These are phyloP conservation scores for Agrotis ipsilon DNA, from an alignment of 2,888 invertebrate genomes.

Conservation along the genomic window DNA sequence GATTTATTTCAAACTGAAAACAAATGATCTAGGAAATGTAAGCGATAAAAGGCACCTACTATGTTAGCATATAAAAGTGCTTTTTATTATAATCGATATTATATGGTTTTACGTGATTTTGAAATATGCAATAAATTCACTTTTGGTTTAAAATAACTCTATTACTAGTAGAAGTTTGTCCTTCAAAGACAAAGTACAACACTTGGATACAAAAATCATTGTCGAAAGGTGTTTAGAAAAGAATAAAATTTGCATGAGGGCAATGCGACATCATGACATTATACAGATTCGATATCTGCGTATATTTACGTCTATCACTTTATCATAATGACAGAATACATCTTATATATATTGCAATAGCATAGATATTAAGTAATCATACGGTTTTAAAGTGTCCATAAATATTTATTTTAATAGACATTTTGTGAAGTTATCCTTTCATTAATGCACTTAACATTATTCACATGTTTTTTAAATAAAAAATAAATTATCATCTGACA, in stretches of 20 bases:
- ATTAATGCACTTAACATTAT: not conserved
- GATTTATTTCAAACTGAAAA: slow-evolving; percentile 21
- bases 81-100: slow-evolving; percentile 46
- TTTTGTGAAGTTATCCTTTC: slow-evolving; percentile 15
- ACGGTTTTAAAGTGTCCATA: slow-evolving; percentile 5
- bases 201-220: slow-evolving; percentile 20
- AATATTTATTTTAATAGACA: slow-evolving; percentile 8
- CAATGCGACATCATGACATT: slow-evolving; percentile 36
- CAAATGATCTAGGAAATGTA: slow-evolving; percentile 27
- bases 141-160: slow-evolving; percentile 14
- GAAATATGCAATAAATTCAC: slow-evolving; percentile 44
- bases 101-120: slow-evolving; percentile 33
- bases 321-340: slow-evolving; percentile 39
- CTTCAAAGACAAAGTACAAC: slow-evolving; percentile 32
- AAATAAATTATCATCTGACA: not conserved
- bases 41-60: not conserved
- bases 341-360: slow-evolving; percentile 44
- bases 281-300: slow-evolving; percentile 14
- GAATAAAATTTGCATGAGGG: slow-evolving; percentile 38
- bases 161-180: no score
- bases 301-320: slow-evolving; percentile 21
- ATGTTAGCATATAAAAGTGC: slow-evolving; percentile 24
- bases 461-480: not conserved
- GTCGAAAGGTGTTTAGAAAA: slow-evolving; percentile 27
- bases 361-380: slow-evolving; percentile 43